phyloP scores from a whole-genome alignment of 2,797 vertebrate species.

The Mormyrus proboscirostris region DNA sequence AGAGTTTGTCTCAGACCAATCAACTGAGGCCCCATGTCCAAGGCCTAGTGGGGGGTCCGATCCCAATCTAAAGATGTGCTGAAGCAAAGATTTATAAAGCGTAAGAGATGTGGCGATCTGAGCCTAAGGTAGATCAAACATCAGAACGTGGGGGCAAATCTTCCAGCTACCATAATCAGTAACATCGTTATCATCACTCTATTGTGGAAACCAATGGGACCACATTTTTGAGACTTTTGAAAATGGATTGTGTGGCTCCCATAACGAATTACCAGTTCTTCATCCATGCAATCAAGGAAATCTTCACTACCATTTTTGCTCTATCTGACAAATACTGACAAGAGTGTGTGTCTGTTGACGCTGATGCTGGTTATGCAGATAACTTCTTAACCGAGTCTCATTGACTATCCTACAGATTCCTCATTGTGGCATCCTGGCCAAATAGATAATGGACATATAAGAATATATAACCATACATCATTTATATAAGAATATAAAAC shows the following conservation, averaged over 20 bases:
- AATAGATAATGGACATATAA: not conserved
- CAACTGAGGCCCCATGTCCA: conserved; percentile 35
- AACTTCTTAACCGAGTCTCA: not conserved
- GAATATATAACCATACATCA: not conserved
- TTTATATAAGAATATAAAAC: not conserved
- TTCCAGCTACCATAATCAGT: not conserved
- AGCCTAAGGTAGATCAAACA: conserved; percentile 42
- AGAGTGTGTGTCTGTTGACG: not conserved
- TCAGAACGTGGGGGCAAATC: not conserved
- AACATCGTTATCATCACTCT: not conserved
- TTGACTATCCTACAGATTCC: not conserved
- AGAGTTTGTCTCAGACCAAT: conserved; percentile 23
- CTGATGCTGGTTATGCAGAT: not conserved
- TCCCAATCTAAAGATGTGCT: conserved; percentile 26
- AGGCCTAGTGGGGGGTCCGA: conserved; percentile 39
- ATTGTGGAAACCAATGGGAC: not conserved
- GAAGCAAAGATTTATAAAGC: conserved; percentile 15
- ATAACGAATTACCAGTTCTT: not conserved
- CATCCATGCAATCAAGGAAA: not conserved
- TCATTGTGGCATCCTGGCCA: not conserved
- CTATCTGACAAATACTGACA: not conserved
- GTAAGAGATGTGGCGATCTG: not conserved
- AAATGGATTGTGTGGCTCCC: not conserved
- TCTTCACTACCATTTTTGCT: not conserved
- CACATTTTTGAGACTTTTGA: not conserved